Evolutionary conservation across 2,888 invertebrate species (phyloP).

Genomic region (Synanthedon myopaeformis): DNA sequence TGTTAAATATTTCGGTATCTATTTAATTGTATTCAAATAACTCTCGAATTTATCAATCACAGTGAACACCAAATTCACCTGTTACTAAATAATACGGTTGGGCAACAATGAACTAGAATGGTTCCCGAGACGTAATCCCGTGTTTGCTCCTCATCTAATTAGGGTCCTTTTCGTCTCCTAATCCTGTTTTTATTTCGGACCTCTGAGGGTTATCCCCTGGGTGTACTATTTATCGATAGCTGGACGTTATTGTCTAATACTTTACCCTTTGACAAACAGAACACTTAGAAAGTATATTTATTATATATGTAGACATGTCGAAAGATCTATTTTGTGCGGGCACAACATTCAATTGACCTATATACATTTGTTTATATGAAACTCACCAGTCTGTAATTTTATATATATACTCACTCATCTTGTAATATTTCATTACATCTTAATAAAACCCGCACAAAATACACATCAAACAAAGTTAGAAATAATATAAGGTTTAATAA

Average conservation of each 20-base stretch:
- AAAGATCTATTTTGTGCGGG: background rate
- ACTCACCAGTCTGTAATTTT: background rate
- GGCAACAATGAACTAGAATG: conserved; percentile 19
- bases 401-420: too few species aligned
- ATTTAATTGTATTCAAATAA: too few species aligned
- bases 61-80: conserved; percentile 25
- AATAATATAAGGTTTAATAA: too few species aligned
- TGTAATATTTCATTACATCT: too few species aligned
- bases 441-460: too few species aligned
- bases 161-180: conserved; percentile 34
- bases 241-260: conserved; percentile 9
- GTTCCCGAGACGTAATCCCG: conserved; percentile 32
- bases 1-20: too few species aligned
- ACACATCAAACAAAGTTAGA: too few species aligned
- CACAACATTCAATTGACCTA: background rate
- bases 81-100: conserved; percentile 8
- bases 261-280: conserved; percentile 3
- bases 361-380: background rate
- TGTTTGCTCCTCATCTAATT: conserved; percentile 55
- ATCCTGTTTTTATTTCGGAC: conserved; percentile 37
- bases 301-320: background rate
- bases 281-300: background rate
- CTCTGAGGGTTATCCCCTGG: conserved; percentile 16
- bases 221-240: conserved; percentile 24
- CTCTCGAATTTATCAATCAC: conserved; percentile 12